Percentiles rank a stretch among this genome's conserved stretches.
Evolutionary conservation across 2,797 vertebrate species (phyloP).

Genomic region (Bradypodion pumilum): DNA sequence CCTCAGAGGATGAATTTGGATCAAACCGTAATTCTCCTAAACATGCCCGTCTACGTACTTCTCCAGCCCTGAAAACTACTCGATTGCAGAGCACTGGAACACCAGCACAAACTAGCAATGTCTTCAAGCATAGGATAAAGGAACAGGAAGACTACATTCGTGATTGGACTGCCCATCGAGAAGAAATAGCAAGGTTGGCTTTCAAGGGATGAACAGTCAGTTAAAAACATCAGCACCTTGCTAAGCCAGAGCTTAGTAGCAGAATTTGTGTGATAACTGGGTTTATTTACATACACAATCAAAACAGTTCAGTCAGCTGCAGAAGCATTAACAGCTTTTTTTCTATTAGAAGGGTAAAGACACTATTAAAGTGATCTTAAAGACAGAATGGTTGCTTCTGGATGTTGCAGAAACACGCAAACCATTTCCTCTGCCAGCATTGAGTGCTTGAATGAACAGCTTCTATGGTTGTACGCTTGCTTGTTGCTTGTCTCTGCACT

Average conservation of each 20-base stretch:
- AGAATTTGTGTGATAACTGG: background rate
- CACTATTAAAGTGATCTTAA: background rate
- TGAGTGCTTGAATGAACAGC: background rate
- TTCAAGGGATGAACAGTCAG: conserved; percentile 20
- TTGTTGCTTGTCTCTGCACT: background rate
- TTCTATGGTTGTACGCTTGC: background rate
- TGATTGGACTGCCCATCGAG: conserved; percentile 98
- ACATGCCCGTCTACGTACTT: conserved; percentile 87
- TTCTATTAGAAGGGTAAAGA: background rate
- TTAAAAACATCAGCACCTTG: background rate
- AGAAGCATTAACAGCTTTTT: background rate
- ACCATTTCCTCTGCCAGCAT: background rate
- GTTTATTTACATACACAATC: background rate
- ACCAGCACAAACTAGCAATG: conserved; percentile 77
- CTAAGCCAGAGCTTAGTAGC: background rate
- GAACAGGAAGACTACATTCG: conserved; percentile 98
- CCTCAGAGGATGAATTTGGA: conserved; percentile 98
- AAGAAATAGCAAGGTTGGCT: conserved; percentile 96
- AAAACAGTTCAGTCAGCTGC: background rate
- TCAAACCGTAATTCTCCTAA: conserved; percentile 93
- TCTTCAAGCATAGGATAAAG: conserved; percentile 90
- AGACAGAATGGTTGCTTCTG: background rate
- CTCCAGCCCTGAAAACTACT: conserved; percentile 85
- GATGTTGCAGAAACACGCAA: background rate
- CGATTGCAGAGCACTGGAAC: conserved; percentile 84